A percentile compares a stretch with the other conserved stretches of the same genome.
Evolutionary conservation across 2,797 vertebrate genomes (phyloP).

Genomic region (Poeciliopsis infans): DNA sequence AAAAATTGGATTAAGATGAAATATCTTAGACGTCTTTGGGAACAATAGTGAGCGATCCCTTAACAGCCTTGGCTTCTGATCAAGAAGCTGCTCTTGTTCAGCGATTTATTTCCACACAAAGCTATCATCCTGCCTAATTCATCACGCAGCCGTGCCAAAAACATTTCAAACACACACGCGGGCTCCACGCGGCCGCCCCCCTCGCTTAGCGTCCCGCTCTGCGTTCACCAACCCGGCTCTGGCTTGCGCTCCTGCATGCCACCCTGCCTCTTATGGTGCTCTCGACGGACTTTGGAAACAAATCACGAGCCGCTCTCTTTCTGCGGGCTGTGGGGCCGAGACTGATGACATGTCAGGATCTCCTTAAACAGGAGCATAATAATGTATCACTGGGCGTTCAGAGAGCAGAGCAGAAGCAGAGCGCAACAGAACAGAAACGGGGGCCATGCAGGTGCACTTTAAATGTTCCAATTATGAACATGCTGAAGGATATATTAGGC

Average conservation of each 20-base stretch:
- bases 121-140: constrained; percentile 27
- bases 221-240: constrained; percentile 28
- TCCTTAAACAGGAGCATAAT: constrained; percentile 66
- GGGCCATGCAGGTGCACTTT: constrained; percentile 4
- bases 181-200: constrained; percentile 8
- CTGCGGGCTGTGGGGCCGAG: constrained; percentile 45
- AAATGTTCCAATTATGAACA: background rate
- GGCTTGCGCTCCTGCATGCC: constrained; percentile 39
- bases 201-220: constrained; percentile 18
- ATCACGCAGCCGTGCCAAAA: constrained; percentile 43
- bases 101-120: constrained; percentile 19
- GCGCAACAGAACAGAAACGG: constrained; percentile 2
- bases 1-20: background rate
- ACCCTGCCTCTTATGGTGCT: constrained; percentile 78
- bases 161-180: constrained; percentile 58
- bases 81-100: constrained; percentile 4
- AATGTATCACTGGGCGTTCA: constrained; percentile 44
- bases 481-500: constrained; percentile 5
- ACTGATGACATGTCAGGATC: constrained; percentile 55
- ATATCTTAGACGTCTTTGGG: background rate
- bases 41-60: background rate
- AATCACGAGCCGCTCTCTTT: constrained; percentile 58
- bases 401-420: constrained; percentile 21
- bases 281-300: constrained; percentile 43
- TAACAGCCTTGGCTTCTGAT: constrained; percentile 8